A percentile compares a stretch with the other conserved stretches of the same genome.
phyloP scores from a whole-genome alignment of 1,140 invertebrate species.

The Orius laevigatus region DNA sequence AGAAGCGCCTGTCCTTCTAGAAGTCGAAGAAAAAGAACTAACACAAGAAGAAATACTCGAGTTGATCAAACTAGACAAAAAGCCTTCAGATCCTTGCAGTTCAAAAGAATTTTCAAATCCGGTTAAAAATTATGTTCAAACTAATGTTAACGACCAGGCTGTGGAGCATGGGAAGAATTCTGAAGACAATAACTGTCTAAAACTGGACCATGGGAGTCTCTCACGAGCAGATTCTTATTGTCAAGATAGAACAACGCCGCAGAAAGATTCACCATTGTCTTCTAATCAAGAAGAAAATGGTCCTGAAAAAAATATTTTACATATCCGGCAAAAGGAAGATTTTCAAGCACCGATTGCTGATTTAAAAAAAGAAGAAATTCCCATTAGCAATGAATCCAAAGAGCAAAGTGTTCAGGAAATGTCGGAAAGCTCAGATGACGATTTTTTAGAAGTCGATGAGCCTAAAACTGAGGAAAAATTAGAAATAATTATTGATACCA shows the following conservation, averaged over 20 bases:
- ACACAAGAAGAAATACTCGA: constrained; percentile 43
- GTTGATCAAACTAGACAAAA: constrained; percentile 34
- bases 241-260: background rate
- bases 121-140: background rate
- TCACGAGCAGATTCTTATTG: background rate
- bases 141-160: constrained; percentile 12
- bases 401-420: too few relatives aligned
- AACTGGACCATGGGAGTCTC: constrained; percentile 12
- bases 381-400: too few relatives aligned
- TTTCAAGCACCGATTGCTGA: constrained; percentile 2
- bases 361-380: constrained; percentile 5
- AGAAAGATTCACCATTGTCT: constrained; percentile 19
- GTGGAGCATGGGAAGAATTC: constrained; percentile 20
- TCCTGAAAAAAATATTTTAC: background rate
- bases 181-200: constrained; percentile 13
- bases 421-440: constrained; percentile 6
- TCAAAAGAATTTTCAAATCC: background rate
- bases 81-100: constrained; percentile 11
- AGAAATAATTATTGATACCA: constrained; percentile 17
- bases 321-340: constrained; percentile 12
- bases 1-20: constrained; percentile 35
- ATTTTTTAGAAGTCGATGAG: constrained; percentile 27
- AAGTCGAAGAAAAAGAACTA: constrained; percentile 54
- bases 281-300: constrained; percentile 11
- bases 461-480: too few relatives aligned